Base-by-base conservation (phyloP, 1,140 invertebrate species). In the Polypedilum vanderplanki region DNA sequence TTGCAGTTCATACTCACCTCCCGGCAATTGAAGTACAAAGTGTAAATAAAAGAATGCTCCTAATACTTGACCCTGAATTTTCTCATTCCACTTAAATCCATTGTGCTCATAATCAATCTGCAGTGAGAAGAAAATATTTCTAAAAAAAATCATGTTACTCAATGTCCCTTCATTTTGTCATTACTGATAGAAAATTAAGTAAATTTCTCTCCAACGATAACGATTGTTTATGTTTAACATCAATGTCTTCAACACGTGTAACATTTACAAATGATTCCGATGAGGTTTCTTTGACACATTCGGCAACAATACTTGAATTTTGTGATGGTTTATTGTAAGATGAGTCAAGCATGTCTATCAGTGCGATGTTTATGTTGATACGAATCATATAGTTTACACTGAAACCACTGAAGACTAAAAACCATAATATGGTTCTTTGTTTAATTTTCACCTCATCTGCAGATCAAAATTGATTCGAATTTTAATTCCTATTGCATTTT, bases 281-380 rank as follows among this genome's bases (percentile, higher is more conserved):
- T 74, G 7, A 1, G 7, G 20, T 40, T n/a, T 18, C 15, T 24
- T 74, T 40, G 33, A 33, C 5, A 24, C 65, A 70, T 18, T 70
- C 65, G 18, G 22, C 8, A 33, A 18, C 3, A 70, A 70, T 18
- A 70, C 20, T 22, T 70, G 18, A 18, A 22, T n/a, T 70, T 17
- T 24, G 9, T 70, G 65, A 22, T 10, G 5, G 77, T 12, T n/a
- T 41, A 73, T 73, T 74, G 78, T 76, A 8, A 80, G 81, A 12
- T 4, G 46, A 57, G 3, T 73, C 85, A 80, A 91, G 87, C 91
- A 94, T 94, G 8, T 89, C 88, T 1, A 93, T 90, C 70, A 94
- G 90, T 5, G 90, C 90, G 12, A 94, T 88, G 78, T 90, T 91
- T n/a, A 94, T 80, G 78, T 92, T 93, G 17, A 91, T 89, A 40